phyloP scores from a whole-genome alignment of 2,113 vertebrate genomes.

The Garra rufa region DNA sequence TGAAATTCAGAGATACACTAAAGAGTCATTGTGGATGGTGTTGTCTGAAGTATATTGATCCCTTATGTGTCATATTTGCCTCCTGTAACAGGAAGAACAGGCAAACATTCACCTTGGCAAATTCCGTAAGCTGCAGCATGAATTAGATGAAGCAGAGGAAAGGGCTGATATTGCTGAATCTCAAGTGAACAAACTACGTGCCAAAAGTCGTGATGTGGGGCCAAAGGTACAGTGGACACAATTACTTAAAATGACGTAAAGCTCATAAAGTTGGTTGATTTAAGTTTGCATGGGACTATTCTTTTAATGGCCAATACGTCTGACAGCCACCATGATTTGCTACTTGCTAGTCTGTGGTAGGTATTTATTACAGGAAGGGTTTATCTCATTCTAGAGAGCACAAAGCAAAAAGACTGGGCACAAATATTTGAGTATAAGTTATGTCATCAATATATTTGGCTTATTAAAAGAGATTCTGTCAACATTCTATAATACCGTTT shows the following conservation, averaged over 20 bases:
- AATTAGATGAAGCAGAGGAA: conserved; percentile 79
- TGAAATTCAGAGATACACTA: neutral
- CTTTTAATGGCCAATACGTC: neutral
- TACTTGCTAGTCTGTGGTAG: neutral
- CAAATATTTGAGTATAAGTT: neutral
- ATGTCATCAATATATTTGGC: neutral
- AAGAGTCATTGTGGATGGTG: neutral
- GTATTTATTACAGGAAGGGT: neutral
- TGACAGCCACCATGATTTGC: neutral
- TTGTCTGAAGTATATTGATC: neutral
- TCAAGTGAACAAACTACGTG: conserved; percentile 80
- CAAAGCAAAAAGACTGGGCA: too few species aligned
- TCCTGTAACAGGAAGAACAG: conserved; percentile 75
- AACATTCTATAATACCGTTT: neutral
- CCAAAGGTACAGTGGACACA: conserved; percentile 69
- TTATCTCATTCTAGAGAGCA: neutral
- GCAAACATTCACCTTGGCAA: conserved; percentile 76
- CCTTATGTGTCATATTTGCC: neutral
- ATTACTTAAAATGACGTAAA: neutral
- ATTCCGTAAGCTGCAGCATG: conserved; percentile 80
- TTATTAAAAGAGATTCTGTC: neutral
- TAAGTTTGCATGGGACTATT: neutral
- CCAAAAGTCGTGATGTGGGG: conserved; percentile 75
- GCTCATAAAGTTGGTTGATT: neutral
- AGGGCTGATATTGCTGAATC: conserved; percentile 78